Base-by-base conservation (phyloP, 2,888 invertebrate genomes). In the Eubasilissa splendida region DNA sequence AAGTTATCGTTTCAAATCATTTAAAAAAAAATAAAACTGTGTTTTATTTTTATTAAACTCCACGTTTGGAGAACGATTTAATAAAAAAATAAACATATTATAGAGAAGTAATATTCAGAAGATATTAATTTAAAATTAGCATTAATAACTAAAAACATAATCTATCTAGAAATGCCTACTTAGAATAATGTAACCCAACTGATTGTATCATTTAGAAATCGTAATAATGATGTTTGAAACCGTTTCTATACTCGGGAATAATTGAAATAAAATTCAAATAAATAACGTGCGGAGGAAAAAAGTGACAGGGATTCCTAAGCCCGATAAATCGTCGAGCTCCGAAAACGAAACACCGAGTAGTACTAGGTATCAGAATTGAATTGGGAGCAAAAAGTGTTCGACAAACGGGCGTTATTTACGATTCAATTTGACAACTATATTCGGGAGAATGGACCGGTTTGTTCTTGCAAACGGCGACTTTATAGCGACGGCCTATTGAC, bases 361-460 rank as follows among this genome's bases (percentile, higher is more conserved):
- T 60, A 60, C n/a, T n/a, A 4, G 14, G n/a, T 60, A 68, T 22
- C 11, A 71, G 54, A 22, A 71, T 56, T 56, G 56, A 33, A 56
- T 56, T 12, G 54, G 33, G 54, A 7, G 31, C 71, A 71, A 56
- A 71, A 71, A 71, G 71, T 71, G 71, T 71, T 71, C 71, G 71
- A 71, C 71, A 71, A 71, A 71, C 56, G 71, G 54, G 31, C 56
- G 71, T 71, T 71, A 71, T 71, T 71, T 71, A 71, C 71, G 71
- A 56, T 71, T 71, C 71, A 71, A 71, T 71, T 71, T 56, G 54
- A 71, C 56, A 71, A 71, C 71, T 71, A 56, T 71, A 71, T 71
- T 56, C 54, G 31, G 71, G 71, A 71, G 42, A 56, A 56, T 12
- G 31, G 71, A 54, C 71, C 54, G 56, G 54, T 71, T 71, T 71